These are phyloP conservation scores for Chalcosyrphus nemorum DNA, from an alignment of 2,888 invertebrate species.

Conservation along the genomic window DNA sequence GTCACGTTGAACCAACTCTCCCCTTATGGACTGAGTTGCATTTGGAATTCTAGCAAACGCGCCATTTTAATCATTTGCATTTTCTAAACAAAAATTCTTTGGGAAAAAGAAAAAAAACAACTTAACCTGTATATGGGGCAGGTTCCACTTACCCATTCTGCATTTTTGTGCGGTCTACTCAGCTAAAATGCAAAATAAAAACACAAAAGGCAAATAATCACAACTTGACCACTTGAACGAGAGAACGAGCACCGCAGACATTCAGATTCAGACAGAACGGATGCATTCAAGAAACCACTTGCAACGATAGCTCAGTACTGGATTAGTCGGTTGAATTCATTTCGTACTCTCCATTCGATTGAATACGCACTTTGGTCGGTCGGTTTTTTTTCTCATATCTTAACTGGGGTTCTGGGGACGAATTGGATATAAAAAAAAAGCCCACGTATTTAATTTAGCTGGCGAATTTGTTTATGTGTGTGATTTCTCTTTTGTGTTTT, in stretches of 20 bases:
- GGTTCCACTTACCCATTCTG: constrained; percentile 41
- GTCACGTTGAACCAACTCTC: too few species aligned
- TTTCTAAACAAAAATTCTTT: too few species aligned
- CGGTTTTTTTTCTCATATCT: not conserved
- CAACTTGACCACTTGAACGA: constrained; percentile 57
- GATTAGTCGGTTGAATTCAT: constrained; percentile 46
- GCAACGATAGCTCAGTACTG: constrained; percentile 43
- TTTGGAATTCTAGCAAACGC: too few species aligned
- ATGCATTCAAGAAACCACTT: constrained; percentile 69
- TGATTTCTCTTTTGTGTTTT: constrained; percentile 36
- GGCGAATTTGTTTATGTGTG: constrained; percentile 57
- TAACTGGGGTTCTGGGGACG: constrained; percentile 5
- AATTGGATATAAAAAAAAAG: constrained; percentile 44
- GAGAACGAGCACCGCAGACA: constrained; percentile 49
- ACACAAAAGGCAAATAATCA: constrained; percentile 7
- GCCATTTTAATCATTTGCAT: too few species aligned
- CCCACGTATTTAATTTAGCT: constrained; percentile 60
- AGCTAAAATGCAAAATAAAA: constrained; percentile 13
- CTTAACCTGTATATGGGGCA: constrained; percentile 57
- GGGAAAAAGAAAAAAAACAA: not conserved
- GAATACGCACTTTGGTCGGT: constrained; percentile 48
- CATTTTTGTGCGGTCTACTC: constrained; percentile 18
- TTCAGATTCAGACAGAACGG: constrained; percentile 62
- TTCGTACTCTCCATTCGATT: constrained; percentile 45
- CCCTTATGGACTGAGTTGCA: too few species aligned